These are phyloP conservation scores for Nomada lathburiana DNA, from an alignment of 2,888 invertebrate genomes.

Conservation along the genomic window DNA sequence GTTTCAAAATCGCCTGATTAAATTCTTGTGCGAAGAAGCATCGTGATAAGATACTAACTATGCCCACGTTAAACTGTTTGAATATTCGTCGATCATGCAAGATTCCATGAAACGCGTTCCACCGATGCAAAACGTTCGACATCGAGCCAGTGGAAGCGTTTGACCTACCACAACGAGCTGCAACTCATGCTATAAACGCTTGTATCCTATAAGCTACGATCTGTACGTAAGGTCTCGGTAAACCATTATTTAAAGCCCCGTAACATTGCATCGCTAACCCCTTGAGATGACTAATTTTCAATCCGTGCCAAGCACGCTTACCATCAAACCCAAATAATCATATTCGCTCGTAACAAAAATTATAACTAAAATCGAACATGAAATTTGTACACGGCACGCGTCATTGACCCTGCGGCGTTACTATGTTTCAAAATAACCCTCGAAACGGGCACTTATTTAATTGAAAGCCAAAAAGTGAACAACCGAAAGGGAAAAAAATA, in stretches of 20 bases:
- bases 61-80: slow-evolving; percentile 3
- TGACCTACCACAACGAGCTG: slow-evolving; percentile 73
- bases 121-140: slow-evolving; percentile 62
- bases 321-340: background rate
- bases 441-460: background rate
- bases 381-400: too few relatives aligned
- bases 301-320: background rate
- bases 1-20: background rate
- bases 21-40: background rate
- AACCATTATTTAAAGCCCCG: slow-evolving; percentile 63
- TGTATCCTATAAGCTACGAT: slow-evolving; percentile 65
- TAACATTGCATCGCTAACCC: slow-evolving; percentile 19
- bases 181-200: slow-evolving; percentile 61
- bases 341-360: too few relatives aligned
- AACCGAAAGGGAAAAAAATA: background rate
- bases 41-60: background rate
- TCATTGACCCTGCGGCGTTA: too few relatives aligned
- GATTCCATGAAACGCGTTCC: slow-evolving; percentile 35
- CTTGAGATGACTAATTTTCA: slow-evolving; percentile 23
- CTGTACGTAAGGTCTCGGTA: slow-evolving; percentile 40
- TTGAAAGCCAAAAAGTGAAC: slow-evolving; percentile 13
- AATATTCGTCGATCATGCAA: slow-evolving; percentile 41
- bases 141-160: slow-evolving; percentile 57
- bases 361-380: too few relatives aligned
- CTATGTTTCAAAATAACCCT: background rate